A percentile compares a stretch with the other conserved stretches of the same genome.
Evolutionary conservation across 2,888 invertebrate species (phyloP).

Genomic region (Phortica okadai): DNA sequence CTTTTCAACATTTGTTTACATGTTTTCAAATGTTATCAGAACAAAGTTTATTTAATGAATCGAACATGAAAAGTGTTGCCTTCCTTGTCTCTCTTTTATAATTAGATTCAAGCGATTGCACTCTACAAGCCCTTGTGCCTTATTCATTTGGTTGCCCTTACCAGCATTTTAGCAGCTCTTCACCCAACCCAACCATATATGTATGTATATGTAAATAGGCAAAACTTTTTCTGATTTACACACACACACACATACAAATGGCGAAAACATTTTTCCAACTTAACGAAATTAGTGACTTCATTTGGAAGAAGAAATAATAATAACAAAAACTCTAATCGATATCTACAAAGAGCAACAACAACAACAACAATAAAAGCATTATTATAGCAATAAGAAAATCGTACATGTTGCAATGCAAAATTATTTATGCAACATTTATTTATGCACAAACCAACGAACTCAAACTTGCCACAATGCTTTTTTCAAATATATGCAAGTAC

Average conservation of each 20-base stretch:
- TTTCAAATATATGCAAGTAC: background rate
- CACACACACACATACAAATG: background rate
- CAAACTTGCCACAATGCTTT: background rate
- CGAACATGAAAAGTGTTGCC: background rate
- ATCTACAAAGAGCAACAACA: background rate
- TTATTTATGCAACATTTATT: constrained; percentile 27
- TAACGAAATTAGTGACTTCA: constrained; percentile 29
- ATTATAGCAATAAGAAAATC: background rate
- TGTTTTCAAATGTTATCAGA: no score
- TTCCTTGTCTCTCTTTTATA: background rate
- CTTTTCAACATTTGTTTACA: no score
- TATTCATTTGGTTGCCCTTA: background rate
- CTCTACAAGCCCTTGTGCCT: background rate
- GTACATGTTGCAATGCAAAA: background rate
- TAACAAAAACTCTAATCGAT: background rate
- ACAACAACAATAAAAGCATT: background rate
- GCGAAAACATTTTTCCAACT: constrained; percentile 4
- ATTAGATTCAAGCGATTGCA: no score
- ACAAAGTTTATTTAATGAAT: no score
- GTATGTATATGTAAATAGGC: background rate
- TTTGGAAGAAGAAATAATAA: constrained; percentile 22
- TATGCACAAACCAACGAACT: background rate
- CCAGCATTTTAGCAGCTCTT: no score
- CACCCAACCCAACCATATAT: background rate
- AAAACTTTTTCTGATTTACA: background rate